A percentile compares a stretch with the other conserved stretches of the same genome.
These are phyloP conservation scores for Sceloporus undulatus DNA, from an alignment of 2,113 vertebrate genomes.

Conservation along the genomic window DNA sequence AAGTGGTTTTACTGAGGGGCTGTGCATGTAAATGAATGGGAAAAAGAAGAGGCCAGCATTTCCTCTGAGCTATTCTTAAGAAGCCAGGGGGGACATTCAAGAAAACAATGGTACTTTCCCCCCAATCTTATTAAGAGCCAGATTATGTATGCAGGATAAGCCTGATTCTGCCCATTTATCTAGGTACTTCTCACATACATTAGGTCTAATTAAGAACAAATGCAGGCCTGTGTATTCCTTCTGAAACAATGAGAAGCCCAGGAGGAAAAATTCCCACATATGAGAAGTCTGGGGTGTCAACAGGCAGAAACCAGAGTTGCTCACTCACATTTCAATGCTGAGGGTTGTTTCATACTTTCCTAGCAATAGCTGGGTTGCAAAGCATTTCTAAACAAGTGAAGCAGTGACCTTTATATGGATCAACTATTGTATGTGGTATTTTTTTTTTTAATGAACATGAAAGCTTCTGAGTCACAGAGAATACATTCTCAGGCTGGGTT, in stretches of 20 bases:
- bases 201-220: constrained; percentile 40
- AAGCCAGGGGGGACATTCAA: neutral
- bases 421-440: neutral
- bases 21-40: constrained; percentile 18
- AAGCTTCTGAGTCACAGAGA: neutral
- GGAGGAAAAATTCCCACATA: constrained; percentile 9
- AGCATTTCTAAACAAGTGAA: neutral
- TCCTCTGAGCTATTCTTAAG: constrained; percentile 11
- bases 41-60: neutral
- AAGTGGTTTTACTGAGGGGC: constrained; percentile 1
- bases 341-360: neutral
- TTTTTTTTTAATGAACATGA: neutral
- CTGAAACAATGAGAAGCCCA: constrained; percentile 3
- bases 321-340: neutral
- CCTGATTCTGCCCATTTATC: constrained; percentile 31
- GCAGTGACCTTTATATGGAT: neutral
- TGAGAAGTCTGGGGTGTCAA: neutral
- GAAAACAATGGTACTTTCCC: constrained; percentile 7
- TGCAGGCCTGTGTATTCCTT: constrained; percentile 6
- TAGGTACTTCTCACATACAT: constrained; percentile 39
- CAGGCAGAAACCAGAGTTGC: neutral
- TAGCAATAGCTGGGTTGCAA: neutral
- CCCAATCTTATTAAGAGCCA: constrained; percentile 15
- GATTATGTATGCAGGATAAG: constrained; percentile 35
- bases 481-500: neutral